Base-by-base conservation (phyloP, 2,888 invertebrate species). In the Cristatella mucedo region DNA sequence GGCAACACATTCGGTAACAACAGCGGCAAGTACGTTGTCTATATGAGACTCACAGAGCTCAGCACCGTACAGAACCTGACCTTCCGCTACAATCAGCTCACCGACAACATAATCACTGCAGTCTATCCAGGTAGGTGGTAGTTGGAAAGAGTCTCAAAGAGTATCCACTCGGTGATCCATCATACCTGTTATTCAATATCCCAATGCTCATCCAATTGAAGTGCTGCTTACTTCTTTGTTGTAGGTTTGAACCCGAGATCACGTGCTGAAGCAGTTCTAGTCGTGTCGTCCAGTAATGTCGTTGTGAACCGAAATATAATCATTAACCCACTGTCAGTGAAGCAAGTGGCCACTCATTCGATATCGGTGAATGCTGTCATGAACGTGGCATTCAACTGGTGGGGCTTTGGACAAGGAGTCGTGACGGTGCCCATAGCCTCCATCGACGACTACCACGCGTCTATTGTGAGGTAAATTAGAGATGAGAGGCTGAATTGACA, bases 311-410 rank as follows among this genome's bases (percentile, higher is more conserved):
- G 93, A 43, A 97, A 97, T 64, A 83, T 86, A 44, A 76, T 95
- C 29, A 77, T 82, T 43, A 95, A 97, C 66, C 79, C 79, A 2
- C 78, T 79, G 46, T 87, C 93, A 0, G 75, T 76, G 40, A 91
- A 87, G 60, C 95, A 97, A 70, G 78, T 97, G 33, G 89, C 89
- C 0, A 89, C 91, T 0, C 93, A 95, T 55, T 72, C 93, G 15
- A 79, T 81, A 55, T 89, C 93, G 60, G 93, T 91, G 59, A 87
- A 89, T 55, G 80, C 83, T 69, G 70, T 76, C 15, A 78, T 97
- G n/a, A 84, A 91, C 59, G 91, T 87, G 50, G 81, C 85, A 0
- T 82, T 75, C 59, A 97, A 97, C 59, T 95, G 87, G 82, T 74
- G 95, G 53, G 87, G 91, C 3, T 51, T 56, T 9, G 49, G 49